Conservation (phyloP, 2,888 invertebrate species). For the Peribatodes rhomboidaria region DNA sequence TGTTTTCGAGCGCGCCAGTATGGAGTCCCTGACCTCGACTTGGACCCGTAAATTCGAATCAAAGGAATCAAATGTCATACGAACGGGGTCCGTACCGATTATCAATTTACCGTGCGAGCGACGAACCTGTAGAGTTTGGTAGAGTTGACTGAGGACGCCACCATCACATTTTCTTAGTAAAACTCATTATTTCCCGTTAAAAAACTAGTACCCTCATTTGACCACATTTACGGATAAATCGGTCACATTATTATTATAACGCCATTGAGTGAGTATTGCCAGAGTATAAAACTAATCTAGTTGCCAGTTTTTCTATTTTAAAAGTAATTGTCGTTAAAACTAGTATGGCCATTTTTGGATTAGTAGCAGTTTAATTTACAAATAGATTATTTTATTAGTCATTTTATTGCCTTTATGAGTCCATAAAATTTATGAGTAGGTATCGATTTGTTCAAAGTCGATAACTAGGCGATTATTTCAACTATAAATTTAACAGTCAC, state of each 20-base stretch:
- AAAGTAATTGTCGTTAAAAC: constrained; percentile 45
- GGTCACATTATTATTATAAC: constrained; percentile 46
- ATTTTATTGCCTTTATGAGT: constrained; percentile 25
- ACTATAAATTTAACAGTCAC: background rate
- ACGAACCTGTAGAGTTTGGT: background rate
- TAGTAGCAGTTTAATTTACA: constrained; percentile 33
- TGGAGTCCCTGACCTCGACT: constrained; percentile 61
- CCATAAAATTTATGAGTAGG: constrained; percentile 5
- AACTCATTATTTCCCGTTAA: background rate
- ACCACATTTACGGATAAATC: background rate
- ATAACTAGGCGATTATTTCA: background rate
- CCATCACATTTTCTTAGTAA: background rate
- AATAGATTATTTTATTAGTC: constrained; percentile 28
- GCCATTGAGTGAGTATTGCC: constrained; percentile 55
- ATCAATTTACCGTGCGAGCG: constrained; percentile 54
- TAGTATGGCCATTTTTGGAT: constrained; percentile 37
- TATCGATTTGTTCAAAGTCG: background rate
- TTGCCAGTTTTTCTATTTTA: constrained; percentile 41
- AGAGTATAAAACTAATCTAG: constrained; percentile 56
- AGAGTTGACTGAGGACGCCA: background rate
- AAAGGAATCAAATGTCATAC: constrained; percentile 83
- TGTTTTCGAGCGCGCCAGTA: background rate
- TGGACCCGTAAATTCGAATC: constrained; percentile 83
- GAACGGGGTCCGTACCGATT: constrained; percentile 67
- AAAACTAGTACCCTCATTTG: background rate